Percentiles rank a stretch among this genome's conserved stretches.
phyloP scores from a whole-genome alignment of 2,113 vertebrate genomes.

The Brevimyrus niger region DNA sequence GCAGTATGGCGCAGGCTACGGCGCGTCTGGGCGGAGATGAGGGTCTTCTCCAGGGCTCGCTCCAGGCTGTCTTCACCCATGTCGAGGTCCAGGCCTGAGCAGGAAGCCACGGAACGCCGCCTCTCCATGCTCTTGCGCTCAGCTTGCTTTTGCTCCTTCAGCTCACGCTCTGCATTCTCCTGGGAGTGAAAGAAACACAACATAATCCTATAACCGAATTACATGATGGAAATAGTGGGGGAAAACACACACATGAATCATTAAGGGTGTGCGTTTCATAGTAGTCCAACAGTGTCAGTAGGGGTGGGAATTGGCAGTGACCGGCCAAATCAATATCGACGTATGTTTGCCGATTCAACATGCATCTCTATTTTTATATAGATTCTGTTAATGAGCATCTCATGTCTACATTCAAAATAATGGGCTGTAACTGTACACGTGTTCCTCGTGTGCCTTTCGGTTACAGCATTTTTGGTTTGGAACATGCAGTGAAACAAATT shows the following conservation, averaged over 20 bases:
- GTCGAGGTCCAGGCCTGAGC: conserved; percentile 46
- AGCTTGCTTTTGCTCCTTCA: conserved; percentile 59
- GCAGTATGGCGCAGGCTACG: conserved; percentile 52
- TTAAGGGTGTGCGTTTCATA: not conserved
- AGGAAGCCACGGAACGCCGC: conserved; percentile 59
- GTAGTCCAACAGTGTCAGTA: not conserved
- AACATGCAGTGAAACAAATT: not conserved
- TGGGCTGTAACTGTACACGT: not conserved
- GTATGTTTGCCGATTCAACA: not conserved
- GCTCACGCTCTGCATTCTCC: conserved; percentile 66
- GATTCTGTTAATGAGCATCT: not conserved
- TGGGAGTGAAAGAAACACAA: conserved; percentile 23
- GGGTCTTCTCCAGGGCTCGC: conserved; percentile 58
- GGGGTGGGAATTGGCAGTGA: not conserved
- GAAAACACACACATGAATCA: not conserved
- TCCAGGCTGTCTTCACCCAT: conserved; percentile 58
- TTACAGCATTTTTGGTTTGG: not conserved
- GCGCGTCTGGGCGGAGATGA: conserved; percentile 55
- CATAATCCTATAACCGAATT: not conserved
- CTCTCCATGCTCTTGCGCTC: conserved; percentile 56
- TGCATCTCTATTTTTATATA: not conserved
- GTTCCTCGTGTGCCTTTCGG: not conserved
- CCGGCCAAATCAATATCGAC: not conserved
- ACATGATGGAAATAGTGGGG: not conserved
- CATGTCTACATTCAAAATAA: not conserved